A percentile compares a stretch with the other conserved stretches of the same genome.
Evolutionary conservation across 2,888 invertebrate genomes (phyloP).

Genomic region (Meteorus cinctellus): DNA sequence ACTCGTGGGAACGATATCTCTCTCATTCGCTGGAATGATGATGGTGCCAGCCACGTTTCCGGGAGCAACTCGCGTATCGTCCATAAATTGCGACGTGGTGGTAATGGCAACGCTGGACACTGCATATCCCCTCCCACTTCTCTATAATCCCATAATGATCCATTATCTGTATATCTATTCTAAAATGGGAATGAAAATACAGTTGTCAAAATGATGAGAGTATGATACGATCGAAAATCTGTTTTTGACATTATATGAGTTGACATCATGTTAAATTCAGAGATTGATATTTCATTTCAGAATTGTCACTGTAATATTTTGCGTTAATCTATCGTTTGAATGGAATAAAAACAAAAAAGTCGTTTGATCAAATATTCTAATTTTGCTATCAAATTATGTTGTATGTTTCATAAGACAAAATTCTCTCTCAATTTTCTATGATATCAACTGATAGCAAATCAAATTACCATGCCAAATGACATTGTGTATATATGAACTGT

Average conservation of each 20-base stretch:
- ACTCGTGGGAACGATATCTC: slow-evolving; percentile 21
- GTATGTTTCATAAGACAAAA: too few relatives aligned
- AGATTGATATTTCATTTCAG: not conserved
- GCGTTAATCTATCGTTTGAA: not conserved
- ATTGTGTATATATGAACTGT: too few relatives aligned
- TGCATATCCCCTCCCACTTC: not conserved
- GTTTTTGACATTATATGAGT: not conserved
- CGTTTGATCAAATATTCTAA: too few relatives aligned
- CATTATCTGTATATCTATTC: not conserved
- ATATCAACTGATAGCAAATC: too few relatives aligned
- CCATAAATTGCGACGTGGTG: slow-evolving; percentile 29
- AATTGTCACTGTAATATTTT: not conserved
- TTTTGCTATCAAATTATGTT: too few relatives aligned
- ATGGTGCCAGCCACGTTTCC: slow-evolving; percentile 5
- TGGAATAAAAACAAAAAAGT: too few relatives aligned
- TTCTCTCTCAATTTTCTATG: too few relatives aligned
- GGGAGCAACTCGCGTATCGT: slow-evolving; percentile 20
- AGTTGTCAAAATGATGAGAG: not conserved
- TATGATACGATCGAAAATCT: not conserved
- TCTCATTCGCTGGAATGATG: not conserved
- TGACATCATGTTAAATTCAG: not conserved
- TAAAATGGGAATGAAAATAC: not conserved
- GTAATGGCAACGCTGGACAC: slow-evolving; percentile 13
- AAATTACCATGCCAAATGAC: too few relatives aligned
- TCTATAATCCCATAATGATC: slow-evolving; percentile 1